A percentile compares a stretch with the other conserved stretches of the same genome.
Conservation (phyloP, 2,888 invertebrate species). For the Ellobium chinense region DNA sequence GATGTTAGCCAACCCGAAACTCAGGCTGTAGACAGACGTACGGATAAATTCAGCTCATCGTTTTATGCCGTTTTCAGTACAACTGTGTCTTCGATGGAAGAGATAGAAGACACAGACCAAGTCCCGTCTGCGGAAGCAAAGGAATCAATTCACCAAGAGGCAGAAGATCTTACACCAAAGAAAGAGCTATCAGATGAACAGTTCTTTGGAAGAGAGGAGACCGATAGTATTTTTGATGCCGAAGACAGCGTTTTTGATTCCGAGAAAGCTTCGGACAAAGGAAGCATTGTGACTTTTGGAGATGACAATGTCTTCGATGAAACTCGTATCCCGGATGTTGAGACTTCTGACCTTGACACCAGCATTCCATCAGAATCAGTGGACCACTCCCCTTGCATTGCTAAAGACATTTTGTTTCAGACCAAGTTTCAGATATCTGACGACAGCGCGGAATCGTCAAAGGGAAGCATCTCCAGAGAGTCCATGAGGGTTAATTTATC, state of each 20-base stretch:
- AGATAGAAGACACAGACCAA: neutral
- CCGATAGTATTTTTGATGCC: neutral
- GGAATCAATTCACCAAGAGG: too few relatives aligned
- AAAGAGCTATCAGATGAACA: too few relatives aligned
- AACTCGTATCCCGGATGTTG: neutral
- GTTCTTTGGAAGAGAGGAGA: neutral
- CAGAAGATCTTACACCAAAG: neutral
- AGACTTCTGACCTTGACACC: neutral
- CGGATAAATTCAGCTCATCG: slow-evolving; percentile 16
- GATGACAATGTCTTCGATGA: neutral
- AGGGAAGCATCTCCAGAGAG: slow-evolving; percentile 32
- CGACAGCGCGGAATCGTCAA: slow-evolving; percentile 12
- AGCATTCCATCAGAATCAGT: neutral
- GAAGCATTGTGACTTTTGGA: neutral
- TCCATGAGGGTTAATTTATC: slow-evolving; percentile 44
- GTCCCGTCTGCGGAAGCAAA: neutral
- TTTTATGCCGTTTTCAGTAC: slow-evolving; percentile 37
- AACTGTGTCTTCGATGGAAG: slow-evolving; percentile 34
- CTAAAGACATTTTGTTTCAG: slow-evolving; percentile 33
- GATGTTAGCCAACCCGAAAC: neutral
- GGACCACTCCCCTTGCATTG: slow-evolving; percentile 13
- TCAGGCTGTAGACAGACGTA: neutral
- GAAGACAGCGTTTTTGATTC: slow-evolving; percentile 11
- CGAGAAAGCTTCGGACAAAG: neutral
- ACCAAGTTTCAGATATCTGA: slow-evolving; percentile 2